Evolutionary conservation across 2,797 vertebrate species (phyloP).

Genomic region (Anabas testudineus): DNA sequence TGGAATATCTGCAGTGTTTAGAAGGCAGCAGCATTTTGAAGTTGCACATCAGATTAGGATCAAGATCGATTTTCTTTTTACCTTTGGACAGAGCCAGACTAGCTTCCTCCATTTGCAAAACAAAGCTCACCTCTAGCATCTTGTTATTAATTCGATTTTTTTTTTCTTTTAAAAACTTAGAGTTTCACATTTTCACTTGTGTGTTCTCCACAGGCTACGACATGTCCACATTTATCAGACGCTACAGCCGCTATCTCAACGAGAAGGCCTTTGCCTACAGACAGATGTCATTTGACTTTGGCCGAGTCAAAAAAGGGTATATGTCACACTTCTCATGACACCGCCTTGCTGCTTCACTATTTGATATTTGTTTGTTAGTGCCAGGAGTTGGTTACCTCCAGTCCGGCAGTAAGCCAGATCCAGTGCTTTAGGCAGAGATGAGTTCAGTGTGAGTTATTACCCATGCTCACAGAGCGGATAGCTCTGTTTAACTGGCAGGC

Average conservation of each 20-base stretch:
- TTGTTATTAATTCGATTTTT: too few relatives aligned
- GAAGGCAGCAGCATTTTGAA: neutral
- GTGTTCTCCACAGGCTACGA: slow-evolving; percentile 90
- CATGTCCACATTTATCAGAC: slow-evolving; percentile 99
- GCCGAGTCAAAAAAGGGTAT: slow-evolving; percentile 98
- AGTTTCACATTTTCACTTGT: too few relatives aligned
- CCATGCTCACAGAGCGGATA: slow-evolving; percentile 41
- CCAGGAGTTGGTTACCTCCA: too few relatives aligned
- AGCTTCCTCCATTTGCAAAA: too few relatives aligned
- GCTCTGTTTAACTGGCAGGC: slow-evolving; percentile 47
- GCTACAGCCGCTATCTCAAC: slow-evolving; percentile 98
- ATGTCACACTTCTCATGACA: slow-evolving; percentile 20
- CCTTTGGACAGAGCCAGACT: too few relatives aligned
- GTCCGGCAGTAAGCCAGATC: slow-evolving; percentile 3
- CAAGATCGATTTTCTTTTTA: neutral
- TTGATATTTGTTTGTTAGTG: too few relatives aligned
- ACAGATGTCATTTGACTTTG: slow-evolving; percentile 99
- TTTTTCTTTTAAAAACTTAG: too few relatives aligned
- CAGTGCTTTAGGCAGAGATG: slow-evolving; percentile 29
- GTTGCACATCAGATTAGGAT: slow-evolving; percentile 1
- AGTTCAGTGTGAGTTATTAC: slow-evolving; percentile 46
- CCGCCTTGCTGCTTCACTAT: neutral
- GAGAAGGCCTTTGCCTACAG: slow-evolving; percentile 99
- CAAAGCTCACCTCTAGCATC: too few relatives aligned
- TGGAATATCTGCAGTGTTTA: slow-evolving; percentile 3